Evolutionary conservation across 2,797 vertebrate species (phyloP), one percentile per base, ranked within the genome.

Genomic region (Chrosomus eos): DNA sequence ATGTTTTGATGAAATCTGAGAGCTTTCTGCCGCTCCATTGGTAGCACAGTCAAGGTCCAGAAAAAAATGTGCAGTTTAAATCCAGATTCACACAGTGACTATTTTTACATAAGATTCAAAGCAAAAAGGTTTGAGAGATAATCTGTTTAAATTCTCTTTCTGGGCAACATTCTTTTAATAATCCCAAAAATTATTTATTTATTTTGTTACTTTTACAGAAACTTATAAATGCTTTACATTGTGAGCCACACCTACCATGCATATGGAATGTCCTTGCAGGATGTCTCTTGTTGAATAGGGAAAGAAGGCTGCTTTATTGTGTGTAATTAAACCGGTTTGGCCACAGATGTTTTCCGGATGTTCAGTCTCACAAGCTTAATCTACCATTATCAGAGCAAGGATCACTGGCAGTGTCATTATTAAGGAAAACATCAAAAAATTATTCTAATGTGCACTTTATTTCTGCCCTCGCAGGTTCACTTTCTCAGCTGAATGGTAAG

Each of bases 401-500:
- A 51, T 31, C 26, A 48, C 8, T 73, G 8, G 9, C 14, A 28
- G 40, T 26, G n/a, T 51, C 43, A 73, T 48, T 48, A 5, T 73
- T 73, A 28, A 73, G 18, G 9, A 1, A 51, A 58, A 58, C 10
- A 13, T n/a, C 3, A 0, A 58, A 58, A 0, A 31, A 7, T 74
- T 74, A 3, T 33, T 74, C 18, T 74, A 16, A 75, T n/a, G 11
- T 58, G 3, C 4, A 58, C 21, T 53, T 55, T 38, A 1, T 81
- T 81, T 84, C 31, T 80, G 11, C 5, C 8, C 7, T 76, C 82
- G 4, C 64, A 89, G 88, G 70, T 71, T 72, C 88, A 26, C n/a
- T 40, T 43, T 81, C 73, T 58, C 88, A 89, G 18, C 40, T 72
- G 4, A 83, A 31, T 23, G 80, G 86, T 88, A 86, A n/a, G 88